Evolutionary conservation across 1,140 invertebrate species (phyloP).

Genomic region (Dinothrombium tinctorium): DNA sequence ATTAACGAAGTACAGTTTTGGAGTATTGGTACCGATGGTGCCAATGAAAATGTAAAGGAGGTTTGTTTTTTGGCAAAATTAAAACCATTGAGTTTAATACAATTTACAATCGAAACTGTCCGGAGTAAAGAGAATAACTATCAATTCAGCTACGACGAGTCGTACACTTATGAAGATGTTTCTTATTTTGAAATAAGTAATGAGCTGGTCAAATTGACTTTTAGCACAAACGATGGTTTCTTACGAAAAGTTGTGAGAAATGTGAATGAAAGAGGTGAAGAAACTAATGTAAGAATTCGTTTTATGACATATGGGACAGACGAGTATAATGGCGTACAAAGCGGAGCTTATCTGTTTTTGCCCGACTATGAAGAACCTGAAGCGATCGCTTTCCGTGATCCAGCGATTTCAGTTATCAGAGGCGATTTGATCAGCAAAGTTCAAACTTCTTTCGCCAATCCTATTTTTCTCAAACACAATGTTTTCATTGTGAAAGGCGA

Average conservation of each 20-base stretch:
- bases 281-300: slow-evolving; percentile 8
- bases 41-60: neutral
- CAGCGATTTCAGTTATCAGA: slow-evolving; percentile 21
- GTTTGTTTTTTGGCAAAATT: neutral
- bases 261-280: neutral
- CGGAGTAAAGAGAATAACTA: neutral
- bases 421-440: slow-evolving; percentile 38
- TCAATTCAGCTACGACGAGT: neutral
- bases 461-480: neutral
- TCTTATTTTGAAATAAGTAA: neutral
- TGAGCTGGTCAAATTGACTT: slow-evolving; percentile 5
- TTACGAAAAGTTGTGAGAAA: slow-evolving; percentile 8
- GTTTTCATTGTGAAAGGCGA: neutral
- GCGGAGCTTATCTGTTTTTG: slow-evolving; percentile 87
- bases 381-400: neutral
- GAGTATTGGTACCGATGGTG: neutral
- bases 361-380: slow-evolving; percentile 37
- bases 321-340: slow-evolving; percentile 24
- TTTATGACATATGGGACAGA: slow-evolving; percentile 15
- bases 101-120: neutral
- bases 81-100: slow-evolving; percentile 1
- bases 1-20: neutral
- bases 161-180: neutral
- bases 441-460: neutral
- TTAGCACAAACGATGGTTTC: slow-evolving; percentile 8